Conservation (phyloP, 2,797 vertebrate genomes). For the Dermochelys coriacea region DNA sequence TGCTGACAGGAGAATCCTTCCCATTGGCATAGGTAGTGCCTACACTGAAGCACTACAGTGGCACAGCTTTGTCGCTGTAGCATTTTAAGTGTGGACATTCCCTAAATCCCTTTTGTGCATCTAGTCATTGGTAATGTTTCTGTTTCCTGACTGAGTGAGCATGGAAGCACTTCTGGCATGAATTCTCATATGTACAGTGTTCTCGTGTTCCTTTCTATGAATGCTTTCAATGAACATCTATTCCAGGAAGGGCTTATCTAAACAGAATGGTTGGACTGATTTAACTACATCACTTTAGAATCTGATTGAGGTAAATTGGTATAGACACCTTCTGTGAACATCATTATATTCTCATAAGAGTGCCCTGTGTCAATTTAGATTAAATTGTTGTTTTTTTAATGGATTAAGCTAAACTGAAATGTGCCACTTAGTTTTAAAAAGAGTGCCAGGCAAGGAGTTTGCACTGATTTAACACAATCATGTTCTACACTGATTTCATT, state of each 20-base stretch:
- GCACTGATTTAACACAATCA: slow-evolving; percentile 12
- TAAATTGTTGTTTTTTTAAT: neutral
- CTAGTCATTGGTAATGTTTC: slow-evolving; percentile 10
- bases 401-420: neutral
- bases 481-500: neutral
- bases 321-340: neutral
- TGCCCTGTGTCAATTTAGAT: neutral
- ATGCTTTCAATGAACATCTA: neutral
- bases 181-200: neutral
- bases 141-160: neutral
- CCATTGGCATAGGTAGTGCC: neutral
- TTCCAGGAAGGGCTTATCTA: neutral
- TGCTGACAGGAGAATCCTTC: neutral
- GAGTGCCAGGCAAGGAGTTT: neutral
- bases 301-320: neutral
- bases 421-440: neutral
- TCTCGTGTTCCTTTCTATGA: neutral
- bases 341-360: neutral
- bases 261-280: neutral
- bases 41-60: no score
- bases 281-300: neutral
- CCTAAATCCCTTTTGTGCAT: neutral
- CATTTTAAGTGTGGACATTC: neutral
- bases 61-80: neutral
- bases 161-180: neutral